These are phyloP conservation scores for Ellobium chinense DNA, from an alignment of 2,888 invertebrate species.

Conservation along the genomic window DNA sequence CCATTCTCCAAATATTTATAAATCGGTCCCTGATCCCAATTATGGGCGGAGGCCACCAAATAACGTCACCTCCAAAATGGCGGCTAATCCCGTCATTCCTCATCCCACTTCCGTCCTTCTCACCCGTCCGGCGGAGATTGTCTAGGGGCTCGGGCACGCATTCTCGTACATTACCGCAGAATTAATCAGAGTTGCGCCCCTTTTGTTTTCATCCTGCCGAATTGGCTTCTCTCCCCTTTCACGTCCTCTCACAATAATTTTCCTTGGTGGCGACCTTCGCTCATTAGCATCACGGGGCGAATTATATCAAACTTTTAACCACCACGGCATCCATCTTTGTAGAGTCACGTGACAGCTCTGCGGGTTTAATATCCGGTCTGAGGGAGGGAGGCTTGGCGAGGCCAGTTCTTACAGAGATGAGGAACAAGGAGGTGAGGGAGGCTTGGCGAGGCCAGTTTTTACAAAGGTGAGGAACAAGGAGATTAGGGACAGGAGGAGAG, in stretches of 20 bases:
- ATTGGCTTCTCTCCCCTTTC: constrained; percentile 23
- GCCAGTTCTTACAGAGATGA: constrained; percentile 24
- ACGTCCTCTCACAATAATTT: constrained; percentile 13
- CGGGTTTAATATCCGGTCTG: constrained; percentile 41
- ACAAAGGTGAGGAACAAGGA: no score
- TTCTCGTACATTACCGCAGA: constrained; percentile 35
- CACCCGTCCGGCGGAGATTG: background rate
- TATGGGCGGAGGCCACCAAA: background rate
- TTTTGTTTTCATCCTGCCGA: constrained; percentile 30
- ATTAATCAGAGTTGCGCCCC: constrained; percentile 32
- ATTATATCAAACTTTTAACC: constrained; percentile 37
- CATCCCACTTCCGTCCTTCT: constrained; percentile 26
- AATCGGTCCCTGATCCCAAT: background rate
- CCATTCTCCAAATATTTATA: background rate
- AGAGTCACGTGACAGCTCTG: constrained; percentile 38
- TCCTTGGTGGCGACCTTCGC: background rate
- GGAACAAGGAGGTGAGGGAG: background rate
- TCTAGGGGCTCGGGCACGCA: constrained; percentile 20
- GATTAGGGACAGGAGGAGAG: no score
- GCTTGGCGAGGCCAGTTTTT: no score
- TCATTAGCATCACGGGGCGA: constrained; percentile 38
- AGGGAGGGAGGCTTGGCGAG: background rate
- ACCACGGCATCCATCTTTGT: constrained; percentile 37
- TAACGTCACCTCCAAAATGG: constrained; percentile 27
- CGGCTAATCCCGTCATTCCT: constrained; percentile 35